These are phyloP conservation scores for Cataglyphis altisquamis DNA, from an alignment of 2,888 invertebrate genomes.

Conservation along the genomic window DNA sequence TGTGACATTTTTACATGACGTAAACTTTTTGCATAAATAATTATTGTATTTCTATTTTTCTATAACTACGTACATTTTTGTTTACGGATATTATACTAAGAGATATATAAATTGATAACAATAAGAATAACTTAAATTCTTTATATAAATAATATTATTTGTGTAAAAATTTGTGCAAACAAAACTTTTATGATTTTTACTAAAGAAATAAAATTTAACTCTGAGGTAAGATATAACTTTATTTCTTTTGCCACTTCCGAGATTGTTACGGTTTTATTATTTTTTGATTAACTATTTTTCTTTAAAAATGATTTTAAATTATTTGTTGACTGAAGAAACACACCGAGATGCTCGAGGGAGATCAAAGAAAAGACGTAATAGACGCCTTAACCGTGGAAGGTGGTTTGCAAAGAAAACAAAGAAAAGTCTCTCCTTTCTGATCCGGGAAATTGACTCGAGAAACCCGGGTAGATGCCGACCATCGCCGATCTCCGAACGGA, in stretches of 20 bases:
- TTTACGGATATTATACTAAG: background rate
- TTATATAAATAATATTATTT: background rate
- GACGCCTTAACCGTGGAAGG: slow-evolving; percentile 55
- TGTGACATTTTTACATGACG: background rate
- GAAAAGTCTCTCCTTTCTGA: slow-evolving; percentile 66
- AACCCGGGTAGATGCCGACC: slow-evolving; percentile 51
- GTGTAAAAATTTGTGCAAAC: background rate
- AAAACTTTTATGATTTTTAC: background rate
- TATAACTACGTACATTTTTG: background rate
- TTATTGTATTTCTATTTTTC: background rate
- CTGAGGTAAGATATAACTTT: background rate
- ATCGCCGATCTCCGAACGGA: slow-evolving; percentile 66
- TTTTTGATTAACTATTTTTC: slow-evolving; percentile 20
- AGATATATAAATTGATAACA: background rate
- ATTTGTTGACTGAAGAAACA: slow-evolving; percentile 8
- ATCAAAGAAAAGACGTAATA: slow-evolving; percentile 54
- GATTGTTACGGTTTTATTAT: background rate
- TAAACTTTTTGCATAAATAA: background rate
- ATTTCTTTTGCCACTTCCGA: background rate
- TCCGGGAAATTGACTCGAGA: slow-evolving; percentile 58
- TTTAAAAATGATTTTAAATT: slow-evolving; percentile 66
- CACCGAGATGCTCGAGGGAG: slow-evolving; percentile 17
- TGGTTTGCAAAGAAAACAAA: slow-evolving; percentile 71
- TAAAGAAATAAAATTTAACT: slow-evolving; percentile 15
- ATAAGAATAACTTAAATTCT: background rate